Evolutionary conservation across 2,797 vertebrate genomes (phyloP), one percentile per base, ranked within the genome.

Genomic region (Lateolabrax maculatus): DNA sequence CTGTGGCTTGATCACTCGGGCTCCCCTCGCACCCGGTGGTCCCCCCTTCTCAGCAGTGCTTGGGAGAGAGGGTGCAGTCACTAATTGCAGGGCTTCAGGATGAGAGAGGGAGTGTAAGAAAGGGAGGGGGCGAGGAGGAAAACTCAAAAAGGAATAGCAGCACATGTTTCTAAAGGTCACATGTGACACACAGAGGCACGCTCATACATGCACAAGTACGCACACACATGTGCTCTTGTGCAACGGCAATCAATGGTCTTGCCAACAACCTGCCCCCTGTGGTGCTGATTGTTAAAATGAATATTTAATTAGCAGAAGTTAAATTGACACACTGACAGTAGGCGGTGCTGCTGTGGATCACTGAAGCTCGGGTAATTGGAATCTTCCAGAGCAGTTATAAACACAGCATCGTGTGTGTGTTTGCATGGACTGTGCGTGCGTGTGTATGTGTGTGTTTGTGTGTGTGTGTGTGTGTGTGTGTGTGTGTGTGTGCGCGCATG

Each of bases 221-320:
- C 71, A 65, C 63, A 64, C 57, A 55, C 36, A 39, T 55, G n/a
- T 53, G 56, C 6, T 51, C 37, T 55, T 72, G 25, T 71, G 78
- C 61, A 46, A 60, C 55, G 63, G 77, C 81, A 91, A 81, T 84
- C 80, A 80, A 15, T 62, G 76, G 80, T 66, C 76, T 56, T 77
- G 53, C 68, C 65, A 84, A 71, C 62, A 80, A 62, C 37, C 71
- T 37, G 16, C 48, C 84, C 85, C 87, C 88, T 56, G 46, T 63
- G 75, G 87, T 77, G 84, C 77, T 86, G 86, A 94, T 93, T 93
- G 92, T 91, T 90, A 67, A 92, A 93, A 94, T 95, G 67, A 93
- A 95, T 94, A 94, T 92, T 94, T 93, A 94, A 95, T 95, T 90
- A 92, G 84, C 78, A 79, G 69, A 80, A 79, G 81, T 85, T 90